These are phyloP conservation scores for Tenebrosternarchus preto DNA, from an alignment of 2,113 vertebrate species.

Conservation along the genomic window DNA sequence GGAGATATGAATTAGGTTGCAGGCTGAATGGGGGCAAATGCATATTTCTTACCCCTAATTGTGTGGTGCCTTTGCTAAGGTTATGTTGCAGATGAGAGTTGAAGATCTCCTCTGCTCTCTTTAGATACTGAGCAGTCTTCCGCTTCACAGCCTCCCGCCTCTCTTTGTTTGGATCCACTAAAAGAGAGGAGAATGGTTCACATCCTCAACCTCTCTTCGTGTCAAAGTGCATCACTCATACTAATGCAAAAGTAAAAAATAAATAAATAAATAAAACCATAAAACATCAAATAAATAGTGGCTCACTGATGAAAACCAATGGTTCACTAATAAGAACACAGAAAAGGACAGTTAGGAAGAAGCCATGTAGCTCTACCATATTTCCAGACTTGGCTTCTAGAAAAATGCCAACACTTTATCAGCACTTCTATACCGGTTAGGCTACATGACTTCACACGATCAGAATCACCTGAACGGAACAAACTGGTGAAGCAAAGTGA, in stretches of 20 bases:
- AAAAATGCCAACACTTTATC: neutral
- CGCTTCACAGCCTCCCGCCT: slow-evolving; percentile 91
- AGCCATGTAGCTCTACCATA: too few relatives aligned
- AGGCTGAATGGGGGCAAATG: too few relatives aligned
- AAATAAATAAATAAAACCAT: too few relatives aligned
- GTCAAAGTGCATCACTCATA: too few relatives aligned
- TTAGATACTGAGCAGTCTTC: slow-evolving; percentile 94
- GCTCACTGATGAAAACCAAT: neutral
- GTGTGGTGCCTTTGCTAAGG: slow-evolving; percentile 69
- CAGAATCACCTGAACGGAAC: neutral
- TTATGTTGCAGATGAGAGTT: slow-evolving; percentile 91
- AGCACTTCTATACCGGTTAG: neutral
- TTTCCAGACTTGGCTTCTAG: neutral
- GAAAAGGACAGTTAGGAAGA: neutral
- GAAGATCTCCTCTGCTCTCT: slow-evolving; percentile 96
- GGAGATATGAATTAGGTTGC: neutral
- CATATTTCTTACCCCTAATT: slow-evolving; percentile 71
- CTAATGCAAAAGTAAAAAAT: too few relatives aligned
- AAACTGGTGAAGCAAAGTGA: neutral
- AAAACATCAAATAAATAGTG: neutral
- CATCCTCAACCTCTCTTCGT: neutral
- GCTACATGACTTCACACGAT: neutral
- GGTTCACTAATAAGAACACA: neutral
- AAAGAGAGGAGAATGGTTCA: slow-evolving; percentile 32
- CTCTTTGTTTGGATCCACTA: slow-evolving; percentile 96